phyloP scores from a whole-genome alignment of 1,140 invertebrate species.

The Artemia franciscana region DNA sequence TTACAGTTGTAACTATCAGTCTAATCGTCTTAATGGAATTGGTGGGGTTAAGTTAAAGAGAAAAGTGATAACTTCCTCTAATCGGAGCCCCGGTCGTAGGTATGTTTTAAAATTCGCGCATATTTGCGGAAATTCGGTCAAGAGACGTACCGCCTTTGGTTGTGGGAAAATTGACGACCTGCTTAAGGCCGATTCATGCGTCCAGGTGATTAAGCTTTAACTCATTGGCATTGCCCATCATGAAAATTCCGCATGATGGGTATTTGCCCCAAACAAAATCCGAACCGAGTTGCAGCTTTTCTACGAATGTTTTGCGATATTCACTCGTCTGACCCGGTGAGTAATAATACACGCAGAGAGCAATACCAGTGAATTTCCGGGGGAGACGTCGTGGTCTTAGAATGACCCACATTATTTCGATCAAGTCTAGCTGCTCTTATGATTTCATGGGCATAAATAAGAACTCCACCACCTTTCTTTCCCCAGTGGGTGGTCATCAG shows the following conservation, averaged over 20 bases:
- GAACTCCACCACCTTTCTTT: too few species aligned
- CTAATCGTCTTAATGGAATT: not conserved
- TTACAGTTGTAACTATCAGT: too few species aligned
- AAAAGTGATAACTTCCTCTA: not conserved
- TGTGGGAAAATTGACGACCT: not conserved
- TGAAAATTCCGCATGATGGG: not conserved
- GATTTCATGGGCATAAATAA: too few species aligned
- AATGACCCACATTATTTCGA: too few species aligned
- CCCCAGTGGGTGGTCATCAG: too few species aligned
- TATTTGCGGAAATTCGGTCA: not conserved
- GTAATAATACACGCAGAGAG: too few species aligned
- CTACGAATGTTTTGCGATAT: too few species aligned
- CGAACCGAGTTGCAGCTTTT: not conserved
- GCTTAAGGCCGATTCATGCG: not conserved
- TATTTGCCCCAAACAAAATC: too few species aligned
- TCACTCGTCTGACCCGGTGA: too few species aligned
- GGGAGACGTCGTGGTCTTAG: too few species aligned
- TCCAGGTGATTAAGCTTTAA: not conserved
- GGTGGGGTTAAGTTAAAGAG: not conserved
- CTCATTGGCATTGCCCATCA: not conserved
- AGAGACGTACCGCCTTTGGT: not conserved
- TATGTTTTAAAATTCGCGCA: not conserved
- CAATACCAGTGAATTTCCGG: too few species aligned
- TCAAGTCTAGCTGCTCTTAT: too few species aligned
- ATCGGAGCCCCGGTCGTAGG: not conserved